Conservation (phyloP, 1,140 invertebrate genomes). For the Heliothis subflexa region DNA sequence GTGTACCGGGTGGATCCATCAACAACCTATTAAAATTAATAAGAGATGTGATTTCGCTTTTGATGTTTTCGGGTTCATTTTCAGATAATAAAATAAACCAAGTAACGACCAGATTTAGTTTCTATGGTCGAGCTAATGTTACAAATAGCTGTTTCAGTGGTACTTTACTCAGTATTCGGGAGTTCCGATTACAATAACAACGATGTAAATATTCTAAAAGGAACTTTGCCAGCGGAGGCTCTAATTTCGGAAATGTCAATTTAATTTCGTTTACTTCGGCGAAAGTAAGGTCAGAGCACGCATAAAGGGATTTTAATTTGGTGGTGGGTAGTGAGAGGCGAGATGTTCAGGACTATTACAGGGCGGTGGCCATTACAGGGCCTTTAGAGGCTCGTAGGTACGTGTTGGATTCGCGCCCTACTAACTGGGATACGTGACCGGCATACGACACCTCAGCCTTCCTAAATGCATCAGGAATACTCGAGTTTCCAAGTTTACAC, state of each 20-base stretch:
- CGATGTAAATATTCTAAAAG: background rate
- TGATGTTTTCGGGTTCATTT: background rate
- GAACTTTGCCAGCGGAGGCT: background rate
- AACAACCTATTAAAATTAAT: too few species aligned
- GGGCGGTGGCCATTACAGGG: conserved; percentile 72
- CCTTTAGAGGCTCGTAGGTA: conserved; percentile 73
- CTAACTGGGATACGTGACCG: conserved; percentile 73
- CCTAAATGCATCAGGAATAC: conserved; percentile 45
- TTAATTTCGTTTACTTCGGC: conserved; percentile 59
- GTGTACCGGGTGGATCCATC: background rate
- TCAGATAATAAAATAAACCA: background rate
- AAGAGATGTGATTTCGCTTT: background rate
- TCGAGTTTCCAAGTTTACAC: conserved; percentile 43
- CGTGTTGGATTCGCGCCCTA: conserved; percentile 77
- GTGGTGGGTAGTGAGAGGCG: conserved; percentile 58
- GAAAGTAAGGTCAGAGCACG: conserved; percentile 66
- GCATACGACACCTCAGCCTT: conserved; percentile 52
- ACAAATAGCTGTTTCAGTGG: conserved; percentile 2
- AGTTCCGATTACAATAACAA: conserved; percentile 28
- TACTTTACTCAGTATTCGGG: conserved; percentile 2
- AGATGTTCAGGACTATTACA: conserved; percentile 70
- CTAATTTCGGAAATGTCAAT: conserved; percentile 46
- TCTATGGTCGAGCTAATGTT: background rate
- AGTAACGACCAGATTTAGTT: conserved; percentile 1
- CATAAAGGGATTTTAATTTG: conserved; percentile 79